Conservation (phyloP, 1,140 invertebrate species). For the Scaptomyza pallida region DNA sequence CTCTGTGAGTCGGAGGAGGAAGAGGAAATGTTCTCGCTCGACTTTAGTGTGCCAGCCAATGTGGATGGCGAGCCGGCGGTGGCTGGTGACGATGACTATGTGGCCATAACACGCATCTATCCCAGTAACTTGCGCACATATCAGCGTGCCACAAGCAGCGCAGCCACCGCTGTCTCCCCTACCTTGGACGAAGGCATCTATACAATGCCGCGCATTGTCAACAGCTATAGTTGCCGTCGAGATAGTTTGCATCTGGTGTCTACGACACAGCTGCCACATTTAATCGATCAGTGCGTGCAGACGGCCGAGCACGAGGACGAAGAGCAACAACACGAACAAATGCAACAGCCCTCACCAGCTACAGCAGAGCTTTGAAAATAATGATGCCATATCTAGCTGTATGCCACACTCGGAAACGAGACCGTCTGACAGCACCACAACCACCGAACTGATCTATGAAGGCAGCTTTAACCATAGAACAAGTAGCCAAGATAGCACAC, state of each 20-base stretch:
- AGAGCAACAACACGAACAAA: not conserved
- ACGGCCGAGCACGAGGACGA: slow-evolving; percentile 33
- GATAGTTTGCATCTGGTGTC: slow-evolving; percentile 66
- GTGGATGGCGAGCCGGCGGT: slow-evolving; percentile 50
- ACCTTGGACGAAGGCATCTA: slow-evolving; percentile 25
- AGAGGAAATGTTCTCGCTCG: slow-evolving; percentile 66
- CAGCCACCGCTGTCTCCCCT: not conserved
- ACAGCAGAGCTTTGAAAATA: slow-evolving; percentile 4
- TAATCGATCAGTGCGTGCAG: slow-evolving; percentile 64
- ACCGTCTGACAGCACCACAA: not conserved
- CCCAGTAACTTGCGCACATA: slow-evolving; percentile 67
- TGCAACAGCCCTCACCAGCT: too few species aligned
- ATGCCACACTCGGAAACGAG: slow-evolving; percentile 3
- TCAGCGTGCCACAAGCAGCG: slow-evolving; percentile 46
- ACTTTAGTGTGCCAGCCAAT: slow-evolving; percentile 68
- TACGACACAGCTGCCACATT: slow-evolving; percentile 49
- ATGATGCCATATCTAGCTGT: slow-evolving; percentile 34
- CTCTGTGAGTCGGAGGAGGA: slow-evolving; percentile 67
- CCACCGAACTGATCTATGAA: slow-evolving; percentile 16
- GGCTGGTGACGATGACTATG: slow-evolving; percentile 52
- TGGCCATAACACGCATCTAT: slow-evolving; percentile 65
- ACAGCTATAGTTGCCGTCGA: slow-evolving; percentile 63
- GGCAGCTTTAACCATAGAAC: not conserved
- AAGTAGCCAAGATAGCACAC: slow-evolving; percentile 9
- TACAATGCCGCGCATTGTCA: slow-evolving; percentile 65